Conservation (phyloP, 2,888 invertebrate species). For the Brenthis hecate region DNA sequence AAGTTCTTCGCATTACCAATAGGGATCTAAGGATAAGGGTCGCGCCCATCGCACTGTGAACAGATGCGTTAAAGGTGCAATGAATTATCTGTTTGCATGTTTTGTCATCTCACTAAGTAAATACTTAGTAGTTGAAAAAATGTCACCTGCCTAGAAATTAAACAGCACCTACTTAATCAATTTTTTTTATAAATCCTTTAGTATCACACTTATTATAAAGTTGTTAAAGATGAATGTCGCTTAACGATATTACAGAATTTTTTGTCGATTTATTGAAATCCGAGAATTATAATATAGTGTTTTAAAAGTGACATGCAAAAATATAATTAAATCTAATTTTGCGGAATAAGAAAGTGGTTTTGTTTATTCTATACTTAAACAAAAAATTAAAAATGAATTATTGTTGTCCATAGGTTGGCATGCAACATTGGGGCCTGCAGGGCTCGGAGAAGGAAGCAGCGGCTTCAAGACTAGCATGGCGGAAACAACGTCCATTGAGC, state of each 20-base stretch:
- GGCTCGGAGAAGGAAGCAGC: conserved; percentile 57
- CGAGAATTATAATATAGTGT: no score
- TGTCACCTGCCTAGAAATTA: conserved; percentile 52
- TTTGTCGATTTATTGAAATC: no score
- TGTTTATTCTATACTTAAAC: background rate
- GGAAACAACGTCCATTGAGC: conserved; percentile 64
- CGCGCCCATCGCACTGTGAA: conserved; percentile 50
- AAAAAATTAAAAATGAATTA: background rate
- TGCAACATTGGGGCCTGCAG: conserved; percentile 51
- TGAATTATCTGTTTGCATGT: conserved; percentile 54
- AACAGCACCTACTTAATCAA: background rate
- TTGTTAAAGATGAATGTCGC: no score
- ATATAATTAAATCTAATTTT: background rate
- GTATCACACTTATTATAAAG: no score
- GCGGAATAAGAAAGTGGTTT: no score
- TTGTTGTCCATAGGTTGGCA: conserved; percentile 54
- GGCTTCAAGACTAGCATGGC: conserved; percentile 70
- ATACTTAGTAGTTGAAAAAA: conserved; percentile 42
- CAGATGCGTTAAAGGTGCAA: conserved; percentile 69
- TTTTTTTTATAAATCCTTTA: no score
- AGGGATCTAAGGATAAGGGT: conserved; percentile 57
- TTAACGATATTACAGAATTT: no score
- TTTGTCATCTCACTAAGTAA: conserved; percentile 49
- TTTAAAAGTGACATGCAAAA: background rate
- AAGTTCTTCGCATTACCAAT: conserved; percentile 56